Conservation (phyloP, 2,888 invertebrate genomes). For the Acanthococcus lagerstroemiae region DNA sequence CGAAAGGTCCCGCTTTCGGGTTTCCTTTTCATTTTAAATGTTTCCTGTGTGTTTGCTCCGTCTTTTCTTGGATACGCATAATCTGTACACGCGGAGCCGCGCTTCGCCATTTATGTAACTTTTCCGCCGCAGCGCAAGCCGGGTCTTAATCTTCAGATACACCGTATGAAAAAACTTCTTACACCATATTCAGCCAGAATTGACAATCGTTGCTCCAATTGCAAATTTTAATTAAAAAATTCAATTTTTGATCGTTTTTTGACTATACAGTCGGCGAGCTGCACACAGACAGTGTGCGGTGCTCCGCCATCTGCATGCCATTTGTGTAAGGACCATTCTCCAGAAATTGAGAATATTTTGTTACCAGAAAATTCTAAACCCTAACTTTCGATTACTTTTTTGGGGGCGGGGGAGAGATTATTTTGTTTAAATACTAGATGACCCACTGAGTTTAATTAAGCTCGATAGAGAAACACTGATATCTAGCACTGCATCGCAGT, state of each 20-base stretch:
- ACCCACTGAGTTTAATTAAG: no score
- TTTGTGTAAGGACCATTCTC: no score
- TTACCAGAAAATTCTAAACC: no score
- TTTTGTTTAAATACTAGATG: no score
- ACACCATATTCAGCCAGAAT: not conserved
- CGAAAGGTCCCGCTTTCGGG: conserved; percentile 18
- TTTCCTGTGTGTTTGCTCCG: conserved; percentile 23
- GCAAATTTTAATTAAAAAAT: conserved; percentile 4
- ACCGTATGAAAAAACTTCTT: not conserved
- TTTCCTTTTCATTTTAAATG: conserved; percentile 25
- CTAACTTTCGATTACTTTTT: no score
- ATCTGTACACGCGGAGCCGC: not conserved
- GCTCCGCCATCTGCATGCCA: no score
- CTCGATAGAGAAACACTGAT: no score
- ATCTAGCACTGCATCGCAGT: no score
- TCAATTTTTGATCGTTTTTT: not conserved
- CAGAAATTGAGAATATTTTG: no score
- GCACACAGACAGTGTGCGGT: no score
- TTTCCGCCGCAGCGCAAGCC: not conserved
- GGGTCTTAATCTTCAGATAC: conserved; percentile 1
- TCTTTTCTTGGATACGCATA: conserved; percentile 10
- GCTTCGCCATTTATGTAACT: not conserved
- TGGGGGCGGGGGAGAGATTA: no score
- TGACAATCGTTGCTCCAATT: not conserved
- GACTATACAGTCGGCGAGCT: no score